phyloP scores from a whole-genome alignment of 2,113 vertebrate species.

The Indicator indicator region DNA sequence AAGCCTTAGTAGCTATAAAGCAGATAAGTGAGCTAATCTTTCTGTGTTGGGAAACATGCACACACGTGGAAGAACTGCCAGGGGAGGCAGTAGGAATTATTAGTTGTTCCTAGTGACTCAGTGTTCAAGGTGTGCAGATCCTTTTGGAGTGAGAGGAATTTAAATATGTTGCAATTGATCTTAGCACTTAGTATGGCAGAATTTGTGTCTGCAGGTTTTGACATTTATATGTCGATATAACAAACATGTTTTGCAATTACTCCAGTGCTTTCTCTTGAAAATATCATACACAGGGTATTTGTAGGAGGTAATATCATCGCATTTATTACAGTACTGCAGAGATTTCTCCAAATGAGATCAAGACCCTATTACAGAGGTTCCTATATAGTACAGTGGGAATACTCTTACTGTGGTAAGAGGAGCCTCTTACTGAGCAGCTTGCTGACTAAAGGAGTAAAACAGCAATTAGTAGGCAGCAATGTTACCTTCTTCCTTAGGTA shows the following conservation, averaged over 20 bases:
- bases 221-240: neutral
- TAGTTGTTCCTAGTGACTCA: neutral
- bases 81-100: neutral
- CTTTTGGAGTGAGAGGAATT: neutral
- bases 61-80: neutral
- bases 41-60: neutral
- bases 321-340: neutral
- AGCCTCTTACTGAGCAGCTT: neutral
- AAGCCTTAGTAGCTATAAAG: neutral
- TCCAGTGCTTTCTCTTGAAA: neutral
- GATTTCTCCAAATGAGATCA: neutral
- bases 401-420: neutral
- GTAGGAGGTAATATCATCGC: neutral
- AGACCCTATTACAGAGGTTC: neutral
- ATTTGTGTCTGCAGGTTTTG: neutral
- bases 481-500: neutral
- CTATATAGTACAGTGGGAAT: neutral
- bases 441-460: neutral
- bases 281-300: neutral
- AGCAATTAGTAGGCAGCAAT: neutral
- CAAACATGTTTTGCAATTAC: neutral
- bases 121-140: neutral
- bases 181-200: neutral
- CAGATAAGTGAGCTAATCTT: neutral
- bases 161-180: constrained; percentile 23